A percentile compares a stretch with the other conserved stretches of the same genome.
Conservation (phyloP, 2,797 vertebrate genomes). For the Ptychobarbus kaznakovi region DNA sequence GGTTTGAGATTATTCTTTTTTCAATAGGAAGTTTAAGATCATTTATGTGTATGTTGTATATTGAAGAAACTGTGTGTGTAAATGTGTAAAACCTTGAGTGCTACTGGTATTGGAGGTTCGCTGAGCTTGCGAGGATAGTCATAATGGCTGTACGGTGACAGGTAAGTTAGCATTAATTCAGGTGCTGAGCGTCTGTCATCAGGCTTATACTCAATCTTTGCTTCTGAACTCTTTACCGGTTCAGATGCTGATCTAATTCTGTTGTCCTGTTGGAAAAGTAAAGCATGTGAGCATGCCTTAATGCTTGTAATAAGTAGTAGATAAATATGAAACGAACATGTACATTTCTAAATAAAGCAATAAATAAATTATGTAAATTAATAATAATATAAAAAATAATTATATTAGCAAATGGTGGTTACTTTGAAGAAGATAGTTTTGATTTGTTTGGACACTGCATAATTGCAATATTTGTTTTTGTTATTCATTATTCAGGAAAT, state of each 20-base stretch:
- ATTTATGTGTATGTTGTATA: background rate
- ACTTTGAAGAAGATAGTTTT: too few species aligned
- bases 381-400: too few species aligned
- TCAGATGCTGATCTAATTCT: conserved; percentile 48
- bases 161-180: background rate
- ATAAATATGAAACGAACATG: background rate
- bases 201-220: background rate
- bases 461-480: background rate
- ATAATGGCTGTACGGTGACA: background rate
- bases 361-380: background rate
- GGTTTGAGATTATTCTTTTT: background rate
- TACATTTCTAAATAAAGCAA: background rate
- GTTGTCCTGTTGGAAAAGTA: conserved; percentile 7
- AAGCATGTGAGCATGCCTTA: background rate
- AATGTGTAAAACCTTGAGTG: conserved; percentile 5
- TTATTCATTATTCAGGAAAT: background rate
- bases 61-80: background rate
- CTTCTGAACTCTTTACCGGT: background rate
- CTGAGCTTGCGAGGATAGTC: conserved; percentile 35
- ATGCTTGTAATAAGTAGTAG: background rate
- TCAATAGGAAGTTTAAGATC: background rate
- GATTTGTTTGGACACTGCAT: too few species aligned
- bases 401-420: too few species aligned
- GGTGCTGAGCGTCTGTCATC: background rate
- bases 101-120: background rate